Evolutionary conservation across 2,113 vertebrate genomes (phyloP), one percentile per base, ranked within the genome.

Genomic region (Steatornis caripensis): DNA sequence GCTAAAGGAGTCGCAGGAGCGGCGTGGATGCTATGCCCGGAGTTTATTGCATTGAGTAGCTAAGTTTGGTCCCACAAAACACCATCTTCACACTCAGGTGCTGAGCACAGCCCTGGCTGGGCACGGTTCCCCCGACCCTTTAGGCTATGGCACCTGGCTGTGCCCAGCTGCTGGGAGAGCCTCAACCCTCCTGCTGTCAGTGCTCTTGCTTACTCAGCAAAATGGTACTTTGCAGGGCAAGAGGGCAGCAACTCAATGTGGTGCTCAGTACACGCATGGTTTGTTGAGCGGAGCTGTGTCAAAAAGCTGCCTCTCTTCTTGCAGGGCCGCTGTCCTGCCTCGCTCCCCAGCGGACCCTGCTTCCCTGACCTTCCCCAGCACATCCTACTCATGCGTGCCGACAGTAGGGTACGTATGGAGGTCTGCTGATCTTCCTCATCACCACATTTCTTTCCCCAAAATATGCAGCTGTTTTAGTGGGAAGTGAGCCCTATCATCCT

Each of bases 71-170:
- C 34, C 72, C 65, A 53, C 43, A 62, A 64, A 37, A 60, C 17
- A 70, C 4, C 64, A 22, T 1, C 60, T 14, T 46, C 66, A 37
- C 22, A 3, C 18, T 23, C n/a, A 18, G 20, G 41, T 7, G 9
- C 51, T 15, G 9, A 81, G 72, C 46, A 46, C 15, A 45, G 62
- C 24, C 32, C 29, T 1, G 4, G 17, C 15, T 32, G 8, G 11
- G 20, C 53, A 91, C 1, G 0, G 43, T 21, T 37, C 4, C 32
- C 54, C 13, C 0, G 0, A 13, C 9, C 11, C 62, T 43, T n/a
- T 0, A 1, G 57, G 51, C 41, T 23, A 48, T 0, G 0, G n/a
- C 0, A 0, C 21, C 2, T 0, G 2, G 34, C 36, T 37, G 9
- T 41, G 43, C 34, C 54, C 0, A 2, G 26, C 27, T 58, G 15